phyloP scores from a whole-genome alignment of 2,113 vertebrate species.

The Psephotus haematonotus region DNA sequence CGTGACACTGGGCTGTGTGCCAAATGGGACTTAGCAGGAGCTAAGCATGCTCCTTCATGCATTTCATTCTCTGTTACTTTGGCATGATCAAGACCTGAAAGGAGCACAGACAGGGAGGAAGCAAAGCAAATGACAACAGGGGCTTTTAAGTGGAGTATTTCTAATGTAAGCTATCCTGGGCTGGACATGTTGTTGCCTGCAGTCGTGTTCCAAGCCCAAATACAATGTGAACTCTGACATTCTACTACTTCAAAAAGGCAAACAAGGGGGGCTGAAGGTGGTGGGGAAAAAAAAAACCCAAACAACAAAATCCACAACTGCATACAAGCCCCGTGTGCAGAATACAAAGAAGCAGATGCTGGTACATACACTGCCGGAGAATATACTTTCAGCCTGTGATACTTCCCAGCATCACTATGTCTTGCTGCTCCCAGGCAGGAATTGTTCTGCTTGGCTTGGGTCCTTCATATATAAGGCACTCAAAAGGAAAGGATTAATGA shows the following conservation, averaged over 20 bases:
- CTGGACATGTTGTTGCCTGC: neutral
- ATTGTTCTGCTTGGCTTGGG: neutral
- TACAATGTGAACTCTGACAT: neutral
- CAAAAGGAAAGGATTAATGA: neutral
- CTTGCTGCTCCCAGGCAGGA: neutral
- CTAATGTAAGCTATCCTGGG: neutral
- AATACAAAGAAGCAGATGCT: neutral
- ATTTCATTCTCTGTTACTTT: neutral
- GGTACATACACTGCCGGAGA: neutral
- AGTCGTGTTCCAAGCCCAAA: neutral
- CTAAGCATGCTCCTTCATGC: neutral
- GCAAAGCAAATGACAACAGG: neutral
- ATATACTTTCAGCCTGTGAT: neutral
- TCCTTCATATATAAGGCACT: neutral
- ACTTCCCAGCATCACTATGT: neutral
- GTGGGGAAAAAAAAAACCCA: neutral
- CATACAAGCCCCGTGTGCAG: neutral
- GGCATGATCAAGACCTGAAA: neutral
- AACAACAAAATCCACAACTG: fast-evolving
- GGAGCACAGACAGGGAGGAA: neutral
- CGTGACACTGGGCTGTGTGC: fast-evolving
- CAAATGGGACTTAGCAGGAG: neutral
- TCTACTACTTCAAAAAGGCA: neutral
- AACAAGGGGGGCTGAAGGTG: neutral
- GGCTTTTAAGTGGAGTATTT: neutral